These are phyloP conservation scores for Matsumyia berberina DNA, from an alignment of 2,888 invertebrate genomes.

Conservation along the genomic window DNA sequence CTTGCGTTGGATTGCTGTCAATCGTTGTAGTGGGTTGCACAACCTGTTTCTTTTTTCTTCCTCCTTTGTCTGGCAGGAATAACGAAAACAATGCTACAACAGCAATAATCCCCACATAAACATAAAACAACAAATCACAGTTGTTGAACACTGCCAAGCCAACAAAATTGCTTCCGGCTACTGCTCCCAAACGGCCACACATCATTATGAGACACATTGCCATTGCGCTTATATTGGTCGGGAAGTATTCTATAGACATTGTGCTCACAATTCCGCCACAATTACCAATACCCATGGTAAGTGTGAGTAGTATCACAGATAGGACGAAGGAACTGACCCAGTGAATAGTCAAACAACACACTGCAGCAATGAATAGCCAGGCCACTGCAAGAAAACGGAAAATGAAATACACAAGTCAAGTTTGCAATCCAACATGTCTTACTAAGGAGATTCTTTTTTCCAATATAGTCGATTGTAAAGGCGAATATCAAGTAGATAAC, in stretches of 20 bases:
- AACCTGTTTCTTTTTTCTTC: constrained; percentile 34
- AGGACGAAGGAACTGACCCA: constrained; percentile 86
- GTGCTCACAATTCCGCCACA: constrained; percentile 87
- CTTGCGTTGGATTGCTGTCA: constrained; percentile 6
- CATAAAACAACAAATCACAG: constrained; percentile 80
- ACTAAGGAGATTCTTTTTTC: constrained; percentile 87
- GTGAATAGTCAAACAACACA: constrained; percentile 87
- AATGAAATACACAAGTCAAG: neutral
- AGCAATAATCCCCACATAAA: constrained; percentile 74
- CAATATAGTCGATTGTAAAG: constrained; percentile 86
- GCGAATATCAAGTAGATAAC: constrained; percentile 88
- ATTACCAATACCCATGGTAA: constrained; percentile 86
- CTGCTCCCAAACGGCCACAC: constrained; percentile 83
- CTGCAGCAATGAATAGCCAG: constrained; percentile 85
- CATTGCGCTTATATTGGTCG: constrained; percentile 85
- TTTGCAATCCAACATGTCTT: constrained; percentile 76
- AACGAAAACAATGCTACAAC: constrained; percentile 75
- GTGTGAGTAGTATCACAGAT: constrained; percentile 86
- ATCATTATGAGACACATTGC: constrained; percentile 83
- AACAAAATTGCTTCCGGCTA: constrained; percentile 81
- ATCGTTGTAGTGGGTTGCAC: neutral
- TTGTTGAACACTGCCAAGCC: constrained; percentile 79
- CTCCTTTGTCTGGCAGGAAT: constrained; percentile 79
- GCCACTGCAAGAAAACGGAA: constrained; percentile 25
- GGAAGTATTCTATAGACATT: constrained; percentile 86